Conservation (phyloP, 2,113 vertebrate species). For the Polypterus senegalus region DNA sequence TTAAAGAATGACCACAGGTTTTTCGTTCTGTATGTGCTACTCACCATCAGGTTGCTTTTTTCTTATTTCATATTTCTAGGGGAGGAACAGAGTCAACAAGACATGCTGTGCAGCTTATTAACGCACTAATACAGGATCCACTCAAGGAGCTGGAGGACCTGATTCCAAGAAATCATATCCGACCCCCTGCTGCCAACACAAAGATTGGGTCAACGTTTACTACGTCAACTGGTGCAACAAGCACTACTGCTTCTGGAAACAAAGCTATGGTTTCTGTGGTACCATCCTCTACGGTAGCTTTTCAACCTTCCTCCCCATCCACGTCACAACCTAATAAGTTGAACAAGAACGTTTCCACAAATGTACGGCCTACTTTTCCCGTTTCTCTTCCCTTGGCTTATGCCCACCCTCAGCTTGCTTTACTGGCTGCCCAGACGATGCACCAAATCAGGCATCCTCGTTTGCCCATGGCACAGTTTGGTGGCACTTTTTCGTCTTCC, state of each 20-base stretch:
- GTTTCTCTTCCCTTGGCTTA: conserved; percentile 89
- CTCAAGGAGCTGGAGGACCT: conserved; percentile 97
- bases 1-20: too few relatives aligned
- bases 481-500: conserved; percentile 85
- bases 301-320: conserved; percentile 71
- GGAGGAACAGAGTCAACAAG: conserved; percentile 94
- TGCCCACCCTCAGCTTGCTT: conserved; percentile 88
- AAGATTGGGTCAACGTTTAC: conserved; percentile 65
- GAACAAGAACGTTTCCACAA: conserved; percentile 76
- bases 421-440: conserved; percentile 94
- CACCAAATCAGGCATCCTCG: conserved; percentile 96
- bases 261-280: conserved; percentile 79
- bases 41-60: conserved; percentile 3
- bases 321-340: conserved; percentile 77
- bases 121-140: conserved; percentile 95
- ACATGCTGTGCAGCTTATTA: conserved; percentile 92
- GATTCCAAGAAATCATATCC: conserved; percentile 94
- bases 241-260: conserved; percentile 63
- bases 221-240: conserved; percentile 65
- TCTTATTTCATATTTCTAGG: conserved; percentile 43
- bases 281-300: conserved; percentile 66
- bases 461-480: conserved; percentile 93
- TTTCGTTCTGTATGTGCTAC: too few relatives aligned
- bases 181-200: conserved; percentile 71
- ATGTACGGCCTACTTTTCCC: conserved; percentile 79